Evolutionary conservation across 2,797 vertebrate species (phyloP), one percentile per base, ranked within the genome.

Genomic region (Epinephelus coioides): DNA sequence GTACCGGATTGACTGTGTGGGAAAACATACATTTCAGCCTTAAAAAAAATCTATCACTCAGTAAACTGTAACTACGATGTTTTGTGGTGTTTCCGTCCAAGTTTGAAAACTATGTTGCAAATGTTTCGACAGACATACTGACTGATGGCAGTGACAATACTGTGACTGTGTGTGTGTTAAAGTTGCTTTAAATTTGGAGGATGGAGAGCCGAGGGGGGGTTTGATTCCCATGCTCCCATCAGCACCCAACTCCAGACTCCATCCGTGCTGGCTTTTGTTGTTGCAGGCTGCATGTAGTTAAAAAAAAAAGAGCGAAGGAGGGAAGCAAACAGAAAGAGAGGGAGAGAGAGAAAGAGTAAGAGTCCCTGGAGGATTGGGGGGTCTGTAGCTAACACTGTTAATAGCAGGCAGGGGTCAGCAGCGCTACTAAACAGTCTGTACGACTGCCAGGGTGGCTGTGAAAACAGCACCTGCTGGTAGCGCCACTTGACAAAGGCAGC

Each of bases 391-490:
- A 97, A 97, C 96, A 95, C 96, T 96, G 97, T 97, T 98, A 98
- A 97, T 97, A 97, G 97, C 95, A 93, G 88, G 95, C 95, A 95
- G 95, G 98, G 97, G 97, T 98, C 97, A 98, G 95, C 95, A 95
- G 95, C 94, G 95, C 97, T 96, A 97, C 97, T 98, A 97, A 98
- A 98, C 97, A 98, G 97, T 97, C 97, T 98, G 97, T 96, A 96
- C 97, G 96, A 97, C 97, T 97, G 96, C 96, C 97, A 97, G 98
- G 97, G 97, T 98, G 98, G 97, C 96, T 98, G 95, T 97, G 97
- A 97, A 98, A 98, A 98, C 97, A 98, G 96, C 97, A 99, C 97
- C 98, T 97, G 97, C 97, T 96, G 96, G 93, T 96, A 96, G 95
- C 96, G 95, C 95, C 96, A 95, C 97, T 97, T 96, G 97, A 96